Evolutionary conservation across 2,888 invertebrate genomes (phyloP).

Genomic region (Acheta domesticus): DNA sequence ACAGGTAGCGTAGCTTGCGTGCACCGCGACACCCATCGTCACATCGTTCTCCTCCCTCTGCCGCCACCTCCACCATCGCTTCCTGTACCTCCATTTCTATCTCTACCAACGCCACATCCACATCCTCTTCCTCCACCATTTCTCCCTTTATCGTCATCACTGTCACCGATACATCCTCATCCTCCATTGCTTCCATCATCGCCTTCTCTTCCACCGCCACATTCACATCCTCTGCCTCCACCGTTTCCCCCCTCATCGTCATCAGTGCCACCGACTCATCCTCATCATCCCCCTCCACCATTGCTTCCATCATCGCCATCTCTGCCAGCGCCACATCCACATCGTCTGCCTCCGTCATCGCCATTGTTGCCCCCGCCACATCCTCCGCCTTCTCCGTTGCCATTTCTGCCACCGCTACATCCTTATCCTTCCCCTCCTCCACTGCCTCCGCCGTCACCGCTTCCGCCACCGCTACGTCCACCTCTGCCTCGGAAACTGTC

Average conservation of each 20-base stretch:
- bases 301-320: background rate
- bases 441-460: background rate
- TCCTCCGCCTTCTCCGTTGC: too few species aligned
- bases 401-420: background rate
- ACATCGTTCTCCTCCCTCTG: background rate
- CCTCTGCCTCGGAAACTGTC: background rate
- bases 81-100: background rate
- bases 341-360: too few species aligned
- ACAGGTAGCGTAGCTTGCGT: too few species aligned
- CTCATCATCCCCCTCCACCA: too few species aligned
- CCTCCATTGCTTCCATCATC: too few species aligned
- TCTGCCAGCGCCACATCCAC: too few species aligned
- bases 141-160: background rate
- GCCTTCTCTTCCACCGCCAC: background rate
- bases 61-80: background rate
- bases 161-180: too few species aligned
- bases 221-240: background rate
- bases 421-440: background rate
- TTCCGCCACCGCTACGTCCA: too few species aligned
- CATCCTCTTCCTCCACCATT: background rate
- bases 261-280: background rate
- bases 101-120: background rate
- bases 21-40: background rate
- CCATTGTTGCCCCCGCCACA: too few species aligned
- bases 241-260: background rate